Base-by-base conservation (phyloP, 2,113 vertebrate species). In the Ictalurus furcatus region DNA sequence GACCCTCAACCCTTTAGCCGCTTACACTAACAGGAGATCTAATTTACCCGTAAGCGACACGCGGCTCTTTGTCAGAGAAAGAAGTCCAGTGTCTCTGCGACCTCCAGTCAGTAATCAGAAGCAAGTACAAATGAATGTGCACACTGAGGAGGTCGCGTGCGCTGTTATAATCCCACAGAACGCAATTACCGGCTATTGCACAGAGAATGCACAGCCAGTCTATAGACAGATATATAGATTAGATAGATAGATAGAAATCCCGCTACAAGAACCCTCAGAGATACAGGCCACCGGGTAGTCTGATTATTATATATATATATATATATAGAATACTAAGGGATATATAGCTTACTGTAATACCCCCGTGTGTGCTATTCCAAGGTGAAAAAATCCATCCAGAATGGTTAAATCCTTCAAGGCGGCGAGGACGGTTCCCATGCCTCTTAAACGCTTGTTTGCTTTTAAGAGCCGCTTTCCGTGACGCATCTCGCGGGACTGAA, bases 401-500 rank as follows among this genome's bases (percentile, higher is more conserved):
- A 14, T 23, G 44, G 48, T 40, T 30, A 28, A 44, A 69, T 85
- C 59, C 37, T n/a, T 48, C 56, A 13, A 65, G 34, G 76, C 52
- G 44, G 23, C 2, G 30, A 30, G 74, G 52, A 48, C 83, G 73
- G 85, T 12, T 16, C 40, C 73, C 44, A 85, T 84, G 86, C 63
- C 44, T 37, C 78, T 79, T 17, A n/a, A 85, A 81, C 88, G 87
- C 84, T 87, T 82, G 84, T 11, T 84, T 23, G 84, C 80, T 78
- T 85, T 73, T 84, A 69, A 89, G 88, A 87, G 79, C n/a, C 76
- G 88, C 85, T 83, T 86, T 58, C 78, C 67, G 69, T 76, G 79
- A 89, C 90, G 85, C 89, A 91, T 91, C 89, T 88, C 89, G 88
- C 85, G 87, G 6, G 65, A 63, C 71, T 86, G 76, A 87, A 87